Evolutionary conservation across 1,140 invertebrate genomes (phyloP), one percentile per base, ranked within the genome.

Genomic region (Streblospio benedicti): DNA sequence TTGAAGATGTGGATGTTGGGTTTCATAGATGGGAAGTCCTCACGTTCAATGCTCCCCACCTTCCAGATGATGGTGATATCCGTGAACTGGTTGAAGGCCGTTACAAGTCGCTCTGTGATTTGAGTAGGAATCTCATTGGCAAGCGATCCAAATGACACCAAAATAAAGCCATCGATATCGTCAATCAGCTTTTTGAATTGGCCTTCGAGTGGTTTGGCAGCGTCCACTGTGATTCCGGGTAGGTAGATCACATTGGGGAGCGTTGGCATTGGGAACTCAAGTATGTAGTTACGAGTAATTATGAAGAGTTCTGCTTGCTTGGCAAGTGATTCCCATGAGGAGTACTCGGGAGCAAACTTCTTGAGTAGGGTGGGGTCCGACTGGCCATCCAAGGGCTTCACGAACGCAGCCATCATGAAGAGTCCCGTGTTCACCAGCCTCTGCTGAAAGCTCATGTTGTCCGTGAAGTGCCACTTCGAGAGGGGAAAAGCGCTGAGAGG

Each of bases 1-100:
- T 84, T 82, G 0, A 82, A 83, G 0, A 87, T 77, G 69, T 83
- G 84, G 0, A 90, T 84, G 71, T 89, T 90, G 0, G 81, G 69
- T n/a, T n/a, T n/a, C n/a, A n/a, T n/a, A n/a, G n/a, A n/a, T 1
- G 87, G 85, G 75, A 76, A 60, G 72, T 59, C 32, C 76, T 69
- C 33, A 81, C 68, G 31, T 74, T 79, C 64, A 83, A 84, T 33
- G 25, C 49, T 64, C 65, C 78, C 75, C 54, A 73, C 83, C 53
- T 82, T 82, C 80, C 81, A 82, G 12, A 84, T 53, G 12, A 83
- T 68, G 25, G 70, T 71, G 62, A 81, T 74, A 28, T 79, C 79
- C 4, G n/a, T n/a, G n/a, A 82, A 57, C 59, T 76, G 77, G 12
- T 76, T 62, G 49, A 84, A 79, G 23, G 69, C 73, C 14, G 70